phyloP scores from a whole-genome alignment of 30 jellyfish, hydroid and myxozoan species.

The Phacellophora camtschatica region DNA sequence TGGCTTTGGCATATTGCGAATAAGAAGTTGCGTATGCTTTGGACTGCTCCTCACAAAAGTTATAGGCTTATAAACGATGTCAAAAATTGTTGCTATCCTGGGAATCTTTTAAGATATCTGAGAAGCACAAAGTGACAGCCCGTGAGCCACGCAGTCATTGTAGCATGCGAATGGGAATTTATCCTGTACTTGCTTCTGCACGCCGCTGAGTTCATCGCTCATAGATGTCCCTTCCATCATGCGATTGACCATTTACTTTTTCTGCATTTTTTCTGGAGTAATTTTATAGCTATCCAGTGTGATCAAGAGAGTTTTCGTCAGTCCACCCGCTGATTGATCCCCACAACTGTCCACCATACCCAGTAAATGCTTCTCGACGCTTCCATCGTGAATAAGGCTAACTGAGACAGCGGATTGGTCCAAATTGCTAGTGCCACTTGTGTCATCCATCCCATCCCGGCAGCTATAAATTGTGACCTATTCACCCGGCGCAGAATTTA shows the following conservation, averaged over 20 bases:
- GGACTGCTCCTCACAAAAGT: slow-evolving; percentile 40
- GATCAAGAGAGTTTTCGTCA: background rate
- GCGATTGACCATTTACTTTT: background rate
- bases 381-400: background rate
- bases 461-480: background rate
- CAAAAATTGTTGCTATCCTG: background rate
- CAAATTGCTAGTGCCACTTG: background rate
- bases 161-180: background rate
- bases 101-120: background rate
- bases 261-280: background rate
- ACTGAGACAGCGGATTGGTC: slow-evolving; percentile 12
- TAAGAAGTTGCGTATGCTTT: slow-evolving; percentile 19
- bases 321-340: slow-evolving; percentile 13
- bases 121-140: slow-evolving; percentile 14
- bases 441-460: slow-evolving; percentile 7
- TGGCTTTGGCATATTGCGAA: slow-evolving; percentile 16
- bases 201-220: slow-evolving; percentile 5
- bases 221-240: slow-evolving; percentile 1
- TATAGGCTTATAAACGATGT: background rate
- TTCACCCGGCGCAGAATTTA: background rate
- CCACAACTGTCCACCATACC: background rate
- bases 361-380: background rate
- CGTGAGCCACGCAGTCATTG: slow-evolving; percentile 5
- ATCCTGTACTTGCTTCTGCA: slow-evolving; percentile 11
- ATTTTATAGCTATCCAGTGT: background rate